Percentiles rank a stretch among this genome's conserved stretches.
Evolutionary conservation across 2,797 vertebrate species (phyloP).

Genomic region (Sebastes variabilis): DNA sequence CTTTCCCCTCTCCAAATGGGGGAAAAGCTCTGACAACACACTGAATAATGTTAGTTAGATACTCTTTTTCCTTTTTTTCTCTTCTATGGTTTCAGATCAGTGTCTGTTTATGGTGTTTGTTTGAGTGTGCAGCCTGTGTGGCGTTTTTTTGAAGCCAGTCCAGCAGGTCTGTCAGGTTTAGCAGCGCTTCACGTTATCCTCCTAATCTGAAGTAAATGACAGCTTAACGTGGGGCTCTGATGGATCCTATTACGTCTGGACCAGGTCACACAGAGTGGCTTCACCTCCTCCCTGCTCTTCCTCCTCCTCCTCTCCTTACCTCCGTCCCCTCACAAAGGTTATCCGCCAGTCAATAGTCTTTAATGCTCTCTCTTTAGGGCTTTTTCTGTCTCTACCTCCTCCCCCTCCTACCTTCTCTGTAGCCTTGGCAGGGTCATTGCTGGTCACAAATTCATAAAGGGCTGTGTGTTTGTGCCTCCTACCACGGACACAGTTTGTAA

Average conservation of each 20-base stretch:
- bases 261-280: constrained; percentile 40
- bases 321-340: constrained; percentile 68
- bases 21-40: neutral
- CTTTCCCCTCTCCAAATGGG: constrained; percentile 27
- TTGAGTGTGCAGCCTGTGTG: neutral
- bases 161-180: constrained; percentile 61
- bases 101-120: neutral
- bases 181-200: constrained; percentile 51
- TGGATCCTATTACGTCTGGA: constrained; percentile 66
- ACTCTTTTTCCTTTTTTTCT: neutral
- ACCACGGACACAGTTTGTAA: neutral
- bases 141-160: constrained; percentile 45
- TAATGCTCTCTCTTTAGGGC: constrained; percentile 54
- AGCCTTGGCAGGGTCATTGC: constrained; percentile 55
- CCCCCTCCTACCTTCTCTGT: neutral
- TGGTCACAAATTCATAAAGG: constrained; percentile 56
- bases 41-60: neutral
- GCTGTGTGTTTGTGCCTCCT: neutral
- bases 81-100: neutral
- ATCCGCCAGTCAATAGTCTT: constrained; percentile 75
- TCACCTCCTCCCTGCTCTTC: constrained; percentile 27
- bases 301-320: constrained; percentile 38
- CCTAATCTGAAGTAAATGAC: constrained; percentile 74
- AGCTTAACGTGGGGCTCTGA: constrained; percentile 48
- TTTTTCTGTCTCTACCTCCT: constrained; percentile 27